Percentiles rank a stretch among this genome's conserved stretches.
phyloP scores from a whole-genome alignment of 2,113 vertebrate genomes.

The Sisor rabdophorus region DNA sequence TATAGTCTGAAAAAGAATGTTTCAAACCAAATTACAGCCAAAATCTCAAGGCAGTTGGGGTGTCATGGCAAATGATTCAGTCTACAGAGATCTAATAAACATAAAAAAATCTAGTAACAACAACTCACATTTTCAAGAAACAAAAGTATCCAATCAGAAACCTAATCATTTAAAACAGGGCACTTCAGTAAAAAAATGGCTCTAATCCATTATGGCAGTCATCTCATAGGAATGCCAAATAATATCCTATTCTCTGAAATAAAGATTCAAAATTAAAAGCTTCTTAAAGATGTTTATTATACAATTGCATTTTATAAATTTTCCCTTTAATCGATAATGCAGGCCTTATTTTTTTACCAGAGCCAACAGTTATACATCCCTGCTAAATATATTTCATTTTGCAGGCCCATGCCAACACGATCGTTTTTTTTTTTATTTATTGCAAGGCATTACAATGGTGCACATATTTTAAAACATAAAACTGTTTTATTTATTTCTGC shows the following conservation, averaged over 20 bases:
- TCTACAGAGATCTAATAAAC: too few relatives aligned
- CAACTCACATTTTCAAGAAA: too few relatives aligned
- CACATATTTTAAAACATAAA: conserved; percentile 35
- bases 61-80: too few relatives aligned
- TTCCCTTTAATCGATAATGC: background rate
- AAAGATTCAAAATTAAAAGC: conserved; percentile 34
- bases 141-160: too few relatives aligned
- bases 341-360: background rate
- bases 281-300: conserved; percentile 8
- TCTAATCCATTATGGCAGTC: too few relatives aligned
- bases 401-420: conserved; percentile 7
- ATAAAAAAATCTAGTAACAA: too few relatives aligned
- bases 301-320: conserved; percentile 10
- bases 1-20: too few relatives aligned
- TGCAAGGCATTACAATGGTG: conserved; percentile 22
- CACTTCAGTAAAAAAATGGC: too few relatives aligned
- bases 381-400: conserved; percentile 25
- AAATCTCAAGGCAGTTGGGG: too few relatives aligned
- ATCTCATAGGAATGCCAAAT: too few relatives aligned
- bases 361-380: background rate
- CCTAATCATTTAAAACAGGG: too few relatives aligned
- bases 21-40: too few relatives aligned
- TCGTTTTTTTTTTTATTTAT: conserved; percentile 31
- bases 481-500: conserved; percentile 43
- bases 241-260: background rate